A percentile compares a stretch with the other conserved stretches of the same genome.
These are phyloP conservation scores for Scaptomyza flava DNA, from an alignment of 2,888 invertebrate genomes.

Conservation along the genomic window DNA sequence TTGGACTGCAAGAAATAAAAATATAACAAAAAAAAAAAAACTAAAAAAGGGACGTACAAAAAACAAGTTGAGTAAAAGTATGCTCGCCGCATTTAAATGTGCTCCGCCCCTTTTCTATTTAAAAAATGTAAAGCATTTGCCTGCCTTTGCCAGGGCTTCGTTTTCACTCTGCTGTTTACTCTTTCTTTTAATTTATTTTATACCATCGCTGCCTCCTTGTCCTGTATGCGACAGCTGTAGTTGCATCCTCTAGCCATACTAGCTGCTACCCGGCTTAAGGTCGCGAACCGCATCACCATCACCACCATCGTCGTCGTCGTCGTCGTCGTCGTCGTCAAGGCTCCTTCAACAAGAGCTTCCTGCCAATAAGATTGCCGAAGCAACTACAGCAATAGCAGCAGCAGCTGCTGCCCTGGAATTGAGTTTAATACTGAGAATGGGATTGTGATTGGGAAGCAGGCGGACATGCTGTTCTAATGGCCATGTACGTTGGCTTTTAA, in stretches of 20 bases:
- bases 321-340: slow-evolving; percentile 28
- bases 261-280: slow-evolving; percentile 69
- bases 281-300: slow-evolving; percentile 35
- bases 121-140: slow-evolving; percentile 73
- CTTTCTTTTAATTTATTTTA: slow-evolving; percentile 80
- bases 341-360: slow-evolving; percentile 53
- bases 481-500: slow-evolving; percentile 44
- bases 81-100: slow-evolving; percentile 75
- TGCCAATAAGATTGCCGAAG: slow-evolving; percentile 72
- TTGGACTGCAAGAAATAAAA: slow-evolving; percentile 67
- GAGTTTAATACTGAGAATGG: neutral
- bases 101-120: slow-evolving; percentile 82
- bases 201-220: slow-evolving; percentile 55
- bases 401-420: slow-evolving; percentile 23
- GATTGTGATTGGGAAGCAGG: slow-evolving; percentile 1
- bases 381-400: slow-evolving; percentile 8
- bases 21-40: slow-evolving; percentile 21
- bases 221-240: slow-evolving; percentile 35
- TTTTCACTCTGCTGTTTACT: slow-evolving; percentile 51
- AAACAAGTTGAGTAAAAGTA: slow-evolving; percentile 30
- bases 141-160: slow-evolving; percentile 17
- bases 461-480: slow-evolving; percentile 39
- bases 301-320: neutral
- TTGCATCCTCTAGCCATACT: slow-evolving; percentile 33
- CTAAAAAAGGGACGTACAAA: slow-evolving; percentile 34